Conservation (phyloP, 2,888 invertebrate genomes). For the Panopea generosa region DNA sequence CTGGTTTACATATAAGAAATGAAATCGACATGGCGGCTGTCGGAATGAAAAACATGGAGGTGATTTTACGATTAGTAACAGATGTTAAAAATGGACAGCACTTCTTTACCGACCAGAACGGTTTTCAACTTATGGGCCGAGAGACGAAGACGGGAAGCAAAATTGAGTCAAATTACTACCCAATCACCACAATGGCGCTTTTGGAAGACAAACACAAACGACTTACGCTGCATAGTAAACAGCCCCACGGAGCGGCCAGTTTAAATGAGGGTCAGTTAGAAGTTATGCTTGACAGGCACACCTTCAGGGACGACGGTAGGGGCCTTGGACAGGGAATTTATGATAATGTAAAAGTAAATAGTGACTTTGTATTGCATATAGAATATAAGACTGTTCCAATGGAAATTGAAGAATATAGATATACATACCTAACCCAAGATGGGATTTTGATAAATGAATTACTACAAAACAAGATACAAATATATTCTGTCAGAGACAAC, state of each 20-base stretch:
- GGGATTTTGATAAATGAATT: conserved; percentile 60
- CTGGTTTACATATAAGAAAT: conserved; percentile 73
- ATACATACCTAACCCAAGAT: conserved; percentile 63
- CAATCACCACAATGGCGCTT: conserved; percentile 78
- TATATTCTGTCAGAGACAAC: conserved; percentile 62
- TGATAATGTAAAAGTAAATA: conserved; percentile 77
- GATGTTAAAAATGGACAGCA: conserved; percentile 67
- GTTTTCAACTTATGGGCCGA: conserved; percentile 79
- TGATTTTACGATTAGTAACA: conserved; percentile 80
- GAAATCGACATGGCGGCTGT: conserved; percentile 66
- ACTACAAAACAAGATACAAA: conserved; percentile 64
- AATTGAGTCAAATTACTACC: conserved; percentile 82
- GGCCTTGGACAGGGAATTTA: conserved; percentile 82
- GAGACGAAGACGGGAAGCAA: conserved; percentile 68
- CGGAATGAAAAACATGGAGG: conserved; percentile 76
- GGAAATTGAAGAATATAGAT: conserved; percentile 28
- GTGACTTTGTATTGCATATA: conserved; percentile 74
- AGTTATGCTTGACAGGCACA: conserved; percentile 82
- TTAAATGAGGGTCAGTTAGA: conserved; percentile 79
- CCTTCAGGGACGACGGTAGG: conserved; percentile 79
- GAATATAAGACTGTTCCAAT: conserved; percentile 60
- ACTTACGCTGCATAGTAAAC: conserved; percentile 78
- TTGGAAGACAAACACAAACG: conserved; percentile 78
- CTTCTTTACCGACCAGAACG: conserved; percentile 84
- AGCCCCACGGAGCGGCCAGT: conserved; percentile 82